Percentiles rank a stretch among this genome's conserved stretches.
Conservation (phyloP, 2,797 vertebrate genomes). For the Halcyon chelicuti region DNA sequence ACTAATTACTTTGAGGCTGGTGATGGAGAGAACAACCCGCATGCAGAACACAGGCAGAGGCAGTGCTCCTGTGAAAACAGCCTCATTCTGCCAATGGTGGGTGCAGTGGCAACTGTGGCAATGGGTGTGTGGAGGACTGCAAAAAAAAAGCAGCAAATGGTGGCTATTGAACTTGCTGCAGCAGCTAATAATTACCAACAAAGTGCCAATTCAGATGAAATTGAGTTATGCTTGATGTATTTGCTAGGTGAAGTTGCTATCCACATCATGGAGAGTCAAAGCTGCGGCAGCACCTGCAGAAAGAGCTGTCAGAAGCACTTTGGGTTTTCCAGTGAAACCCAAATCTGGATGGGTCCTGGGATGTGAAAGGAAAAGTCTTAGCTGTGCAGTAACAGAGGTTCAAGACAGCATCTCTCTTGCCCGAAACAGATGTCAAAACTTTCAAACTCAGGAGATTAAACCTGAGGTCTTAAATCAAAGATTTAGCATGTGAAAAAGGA, state of each 20-base stretch:
- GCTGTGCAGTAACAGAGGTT: neutral
- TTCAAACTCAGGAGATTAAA: neutral
- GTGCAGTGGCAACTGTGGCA: neutral
- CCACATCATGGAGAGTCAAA: neutral
- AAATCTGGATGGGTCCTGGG: neutral
- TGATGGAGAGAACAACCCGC: neutral
- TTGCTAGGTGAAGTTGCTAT: neutral
- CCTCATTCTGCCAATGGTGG: neutral
- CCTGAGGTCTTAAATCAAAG: neutral
- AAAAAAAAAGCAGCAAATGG: neutral
- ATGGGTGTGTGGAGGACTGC: rapidly evolving
- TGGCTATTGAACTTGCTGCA: neutral
- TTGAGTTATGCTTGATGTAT: rapidly evolving
- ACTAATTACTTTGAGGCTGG: neutral
- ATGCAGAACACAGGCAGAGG: rapidly evolving
- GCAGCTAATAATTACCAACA: neutral
- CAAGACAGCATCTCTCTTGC: neutral
- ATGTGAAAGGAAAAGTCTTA: neutral
- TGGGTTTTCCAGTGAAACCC: neutral
- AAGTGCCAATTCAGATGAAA: neutral
- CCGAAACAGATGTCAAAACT: neutral
- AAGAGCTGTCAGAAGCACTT: neutral
- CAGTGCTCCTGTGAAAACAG: rapidly evolving
- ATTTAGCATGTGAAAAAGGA: neutral
- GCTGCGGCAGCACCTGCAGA: neutral